A percentile compares a stretch with the other conserved stretches of the same genome.
Conservation (phyloP, 2,113 vertebrate species). For the Axis porcinus region DNA sequence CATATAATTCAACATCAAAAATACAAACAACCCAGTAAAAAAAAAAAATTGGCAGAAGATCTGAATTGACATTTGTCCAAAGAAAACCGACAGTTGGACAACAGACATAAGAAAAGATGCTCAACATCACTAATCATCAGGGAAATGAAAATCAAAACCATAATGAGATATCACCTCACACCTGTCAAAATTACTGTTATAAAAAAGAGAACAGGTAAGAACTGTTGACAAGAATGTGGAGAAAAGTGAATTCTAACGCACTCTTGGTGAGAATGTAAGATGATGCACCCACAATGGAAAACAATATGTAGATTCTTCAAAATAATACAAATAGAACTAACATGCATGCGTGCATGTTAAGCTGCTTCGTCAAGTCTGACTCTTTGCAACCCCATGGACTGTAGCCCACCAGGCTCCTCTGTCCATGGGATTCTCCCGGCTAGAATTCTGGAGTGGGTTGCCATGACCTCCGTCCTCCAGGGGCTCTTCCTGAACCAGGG, state of each 20-base stretch:
- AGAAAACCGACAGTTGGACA: not conserved
- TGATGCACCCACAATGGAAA: not conserved
- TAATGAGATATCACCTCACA: not conserved
- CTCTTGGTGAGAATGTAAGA: not conserved
- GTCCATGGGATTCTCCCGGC: not conserved
- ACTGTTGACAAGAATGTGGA: not conserved
- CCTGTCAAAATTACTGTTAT: not conserved
- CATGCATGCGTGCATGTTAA: not conserved
- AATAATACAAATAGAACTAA: not conserved
- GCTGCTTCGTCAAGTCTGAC: not conserved
- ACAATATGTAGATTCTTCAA: not conserved
- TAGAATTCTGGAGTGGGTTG: not conserved
- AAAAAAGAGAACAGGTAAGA: not conserved
- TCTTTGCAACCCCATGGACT: not conserved
- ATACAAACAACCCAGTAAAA: not conserved
- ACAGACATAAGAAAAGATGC: not conserved
- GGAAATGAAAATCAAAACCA: not conserved
- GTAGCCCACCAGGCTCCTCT: not conserved
- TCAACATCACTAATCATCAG: not conserved
- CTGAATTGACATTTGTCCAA: not conserved
- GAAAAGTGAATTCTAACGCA: not conserved
- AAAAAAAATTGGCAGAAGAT: not conserved
- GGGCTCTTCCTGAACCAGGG: not conserved
- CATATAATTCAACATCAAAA: not conserved
- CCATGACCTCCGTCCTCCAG: not conserved